Evolutionary conservation across 2,888 invertebrate genomes (phyloP).

Genomic region (Hylaea fasciaria): DNA sequence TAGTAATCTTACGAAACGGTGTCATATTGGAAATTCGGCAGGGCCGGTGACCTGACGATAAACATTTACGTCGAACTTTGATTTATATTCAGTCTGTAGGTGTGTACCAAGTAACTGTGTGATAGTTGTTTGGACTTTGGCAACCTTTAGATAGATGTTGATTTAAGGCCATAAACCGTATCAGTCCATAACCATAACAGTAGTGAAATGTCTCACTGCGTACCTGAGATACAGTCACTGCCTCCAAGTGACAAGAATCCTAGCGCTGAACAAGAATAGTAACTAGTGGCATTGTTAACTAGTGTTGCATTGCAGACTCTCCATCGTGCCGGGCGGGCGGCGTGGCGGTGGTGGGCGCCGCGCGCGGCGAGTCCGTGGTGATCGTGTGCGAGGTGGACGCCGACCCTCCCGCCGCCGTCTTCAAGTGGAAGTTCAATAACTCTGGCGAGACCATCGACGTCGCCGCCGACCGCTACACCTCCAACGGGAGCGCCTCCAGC

Average conservation of each 20-base stretch:
- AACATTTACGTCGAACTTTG: no score
- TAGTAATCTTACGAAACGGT: slow-evolving; percentile 1
- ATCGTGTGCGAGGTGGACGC: slow-evolving; percentile 96
- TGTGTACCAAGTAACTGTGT: no score
- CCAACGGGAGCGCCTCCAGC: slow-evolving; percentile 90
- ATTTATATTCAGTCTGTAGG: no score
- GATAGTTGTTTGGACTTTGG: no score
- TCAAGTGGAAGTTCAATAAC: slow-evolving; percentile 98
- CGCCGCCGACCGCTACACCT: slow-evolving; percentile 90
- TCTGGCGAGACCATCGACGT: slow-evolving; percentile 95
- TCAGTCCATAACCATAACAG: no score
- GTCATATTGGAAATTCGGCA: not conserved
- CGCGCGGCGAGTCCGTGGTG: slow-evolving; percentile 93
- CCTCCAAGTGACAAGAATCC: no score
- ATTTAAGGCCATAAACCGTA: no score
- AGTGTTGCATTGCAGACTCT: slow-evolving; percentile 85
- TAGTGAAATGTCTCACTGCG: no score
- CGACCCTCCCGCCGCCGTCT: slow-evolving; percentile 94
- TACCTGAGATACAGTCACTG: no score
- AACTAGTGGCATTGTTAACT: not conserved
- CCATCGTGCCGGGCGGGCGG: slow-evolving; percentile 92
- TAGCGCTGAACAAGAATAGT: not conserved
- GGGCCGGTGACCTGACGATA: not conserved
- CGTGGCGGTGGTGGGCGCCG: slow-evolving; percentile 94
- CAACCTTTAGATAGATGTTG: no score